A percentile compares a stretch with the other conserved stretches of the same genome.
Conservation (phyloP, 2,888 invertebrate species). For the Mycalesis mineus region DNA sequence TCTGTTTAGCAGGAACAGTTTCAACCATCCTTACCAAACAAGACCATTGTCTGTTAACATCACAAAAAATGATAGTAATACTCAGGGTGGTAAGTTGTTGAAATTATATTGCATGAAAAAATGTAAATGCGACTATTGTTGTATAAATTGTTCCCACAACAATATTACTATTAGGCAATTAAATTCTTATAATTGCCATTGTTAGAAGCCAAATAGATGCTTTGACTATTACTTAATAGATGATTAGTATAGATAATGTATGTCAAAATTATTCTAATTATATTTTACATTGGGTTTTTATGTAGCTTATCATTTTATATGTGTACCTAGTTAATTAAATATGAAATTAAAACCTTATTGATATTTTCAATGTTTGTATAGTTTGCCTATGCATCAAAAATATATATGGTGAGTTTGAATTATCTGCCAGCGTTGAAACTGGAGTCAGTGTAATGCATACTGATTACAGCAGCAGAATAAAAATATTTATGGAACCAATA, state of each 20-base stretch:
- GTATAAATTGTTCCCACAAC: not conserved
- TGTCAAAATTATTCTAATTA: not conserved
- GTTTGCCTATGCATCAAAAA: too few species aligned
- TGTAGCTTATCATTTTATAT: too few species aligned
- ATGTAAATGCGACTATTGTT: constrained; percentile 13
- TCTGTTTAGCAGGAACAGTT: constrained; percentile 65
- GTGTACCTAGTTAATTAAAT: too few species aligned
- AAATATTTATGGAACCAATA: too few species aligned
- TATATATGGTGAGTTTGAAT: too few species aligned
- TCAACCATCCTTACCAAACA: constrained; percentile 72
- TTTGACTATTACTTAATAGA: not conserved
- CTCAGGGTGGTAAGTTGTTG: constrained; percentile 62
- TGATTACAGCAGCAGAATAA: too few species aligned
- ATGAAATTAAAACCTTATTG: not conserved
- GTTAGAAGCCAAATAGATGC: constrained; percentile 1
- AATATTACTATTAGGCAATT: constrained; percentile 4
- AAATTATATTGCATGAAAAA: constrained; percentile 11
- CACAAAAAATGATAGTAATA: constrained; percentile 67
- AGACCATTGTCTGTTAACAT: constrained; percentile 70
- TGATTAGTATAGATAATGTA: not conserved
- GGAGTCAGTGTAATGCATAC: too few species aligned
- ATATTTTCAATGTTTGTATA: too few species aligned
- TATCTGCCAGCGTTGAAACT: too few species aligned
- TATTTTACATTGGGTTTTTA: too few species aligned
- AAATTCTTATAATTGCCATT: constrained; percentile 4